Base-by-base conservation (phyloP, 2,113 vertebrate species). In the Hypomesus transpacificus region DNA sequence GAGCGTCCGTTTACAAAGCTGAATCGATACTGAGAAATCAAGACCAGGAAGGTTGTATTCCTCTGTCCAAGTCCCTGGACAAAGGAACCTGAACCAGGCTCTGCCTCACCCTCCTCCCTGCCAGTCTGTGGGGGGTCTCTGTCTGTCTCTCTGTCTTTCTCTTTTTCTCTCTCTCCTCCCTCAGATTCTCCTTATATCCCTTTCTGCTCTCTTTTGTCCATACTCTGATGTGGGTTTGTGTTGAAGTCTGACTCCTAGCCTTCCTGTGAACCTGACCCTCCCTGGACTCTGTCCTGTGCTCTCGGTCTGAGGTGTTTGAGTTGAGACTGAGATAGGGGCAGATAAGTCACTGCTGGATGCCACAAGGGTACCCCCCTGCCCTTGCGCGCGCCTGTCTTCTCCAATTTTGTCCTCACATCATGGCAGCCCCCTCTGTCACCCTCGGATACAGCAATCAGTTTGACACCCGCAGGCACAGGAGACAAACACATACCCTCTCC, bases 181-280 rank as follows among this genome's bases (percentile, higher is more conserved):
- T 46, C 39, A 34, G 6, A 34, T 34, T 34, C 31, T 34, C 31
- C 31, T 34, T 34, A 34, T 34, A 7, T 34, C 31, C 6, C 31
- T 34, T 46, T 46, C 39, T 46, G 31, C 39, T 46, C 39, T 46
- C 39, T 46, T 46, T 46, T 1, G 7, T 46, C 6, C 39, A 8
- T 9, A 11, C 7, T 46, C 9, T 46, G 39, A 46, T 46, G 7
- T 46, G 39, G 9, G 39, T 46, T 8, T 46, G 39, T 46, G 39
- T 46, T 46, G 7, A 9, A 11, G 7, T 46, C 39, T 46, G 31
- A 34, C 11, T 46, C 1, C 11, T 46, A 46, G 4, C 39, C 93
- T 92, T 83, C 93, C 92, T 79, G 78, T 91, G 78, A 91, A 50
- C 58, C 63, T 6, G 46, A 72, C 58, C 66, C 70, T 20, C 14